Evolutionary conservation across 2,113 vertebrate species (phyloP).

Genomic region (Xenopus tropicalis): DNA sequence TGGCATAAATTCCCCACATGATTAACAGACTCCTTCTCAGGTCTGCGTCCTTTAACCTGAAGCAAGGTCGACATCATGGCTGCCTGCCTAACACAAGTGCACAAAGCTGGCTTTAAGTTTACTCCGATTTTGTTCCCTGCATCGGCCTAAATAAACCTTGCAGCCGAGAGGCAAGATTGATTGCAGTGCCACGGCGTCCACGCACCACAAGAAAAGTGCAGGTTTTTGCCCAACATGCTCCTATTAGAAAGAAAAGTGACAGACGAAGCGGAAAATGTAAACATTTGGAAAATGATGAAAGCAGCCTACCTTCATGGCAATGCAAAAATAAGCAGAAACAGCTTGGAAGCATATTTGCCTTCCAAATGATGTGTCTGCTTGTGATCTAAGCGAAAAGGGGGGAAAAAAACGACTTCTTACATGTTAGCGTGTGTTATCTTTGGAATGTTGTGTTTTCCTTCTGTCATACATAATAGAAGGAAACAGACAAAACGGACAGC

Average conservation of each 20-base stretch:
- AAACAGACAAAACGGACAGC: conserved; percentile 1
- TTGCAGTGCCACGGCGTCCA: conserved; percentile 41
- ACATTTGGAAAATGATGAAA: conserved; percentile 26
- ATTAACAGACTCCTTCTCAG: conserved; percentile 74
- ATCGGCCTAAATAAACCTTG: conserved; percentile 49
- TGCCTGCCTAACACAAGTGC: conserved; percentile 55
- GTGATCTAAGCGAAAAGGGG: not conserved
- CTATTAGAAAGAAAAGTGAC: not conserved
- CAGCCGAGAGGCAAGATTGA: conserved; percentile 46
- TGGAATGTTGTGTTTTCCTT: conserved; percentile 4
- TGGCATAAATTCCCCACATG: conserved; percentile 64
- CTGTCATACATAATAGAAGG: conserved; percentile 1
- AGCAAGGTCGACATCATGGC: conserved; percentile 70
- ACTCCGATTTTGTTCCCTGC: conserved; percentile 50
- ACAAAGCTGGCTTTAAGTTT: conserved; percentile 29
- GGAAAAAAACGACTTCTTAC: not conserved
- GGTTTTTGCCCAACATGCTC: not conserved
- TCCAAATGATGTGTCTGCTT: conserved; percentile 8
- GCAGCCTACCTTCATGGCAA: conserved; percentile 7
- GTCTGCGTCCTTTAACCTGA: conserved; percentile 74
- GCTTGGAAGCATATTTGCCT: not conserved
- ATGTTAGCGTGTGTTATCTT: not conserved
- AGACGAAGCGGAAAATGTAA: not conserved
- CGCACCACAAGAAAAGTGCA: not conserved
- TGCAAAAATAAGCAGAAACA: conserved; percentile 1